Base-by-base conservation (phyloP, 2,888 invertebrate genomes). In the Acronicta alni region DNA sequence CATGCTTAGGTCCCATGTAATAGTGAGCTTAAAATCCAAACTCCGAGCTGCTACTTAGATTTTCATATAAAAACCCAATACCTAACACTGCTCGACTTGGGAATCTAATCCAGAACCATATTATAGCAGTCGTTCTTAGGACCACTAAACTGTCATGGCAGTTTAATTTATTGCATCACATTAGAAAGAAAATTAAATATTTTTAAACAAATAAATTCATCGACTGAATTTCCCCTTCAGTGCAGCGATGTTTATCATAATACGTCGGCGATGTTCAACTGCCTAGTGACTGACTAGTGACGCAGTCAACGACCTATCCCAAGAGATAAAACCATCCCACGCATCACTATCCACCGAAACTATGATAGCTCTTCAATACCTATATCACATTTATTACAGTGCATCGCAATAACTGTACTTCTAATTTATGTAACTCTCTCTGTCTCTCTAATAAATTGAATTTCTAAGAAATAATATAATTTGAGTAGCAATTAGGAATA, bases 291-390 rank as follows among this genome's bases (percentile, higher is more conserved):
- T 52, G 53, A 14, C 42, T 43, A 26, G 75, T 60, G 62, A 63
- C 49, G 43, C 49, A 81, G 83, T 82, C 85, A 82, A 79, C 77
- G 84, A 83, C 81, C 83, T 80, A 81, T 80, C 71, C 65, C 72
- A 77, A 77, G 77, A 84, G 84, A 86, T 84, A 84, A 80, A 76
- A 76, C 77, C 81, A 72, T 80, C 81, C 81, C 76, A 82, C 83
- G 74, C 81, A 61, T 74, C 35, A 52, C 53, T 76, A 78, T 78
- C 77, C 55, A 69, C 77, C 58, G 58, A 81, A 80, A 72, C 73
- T 74, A 80, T 46, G 49, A 60, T 30, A 39, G 18, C 35, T 43
- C 39, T 48, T 45, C 43, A 47, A 41, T 15, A 30, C 30, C 30
- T 30, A 30, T 10, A 41, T 47, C 41, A 45, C 18, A 59, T 58